These are phyloP conservation scores for Neoseiulus cucumeris DNA, from an alignment of 1,140 invertebrate genomes.

Conservation along the genomic window DNA sequence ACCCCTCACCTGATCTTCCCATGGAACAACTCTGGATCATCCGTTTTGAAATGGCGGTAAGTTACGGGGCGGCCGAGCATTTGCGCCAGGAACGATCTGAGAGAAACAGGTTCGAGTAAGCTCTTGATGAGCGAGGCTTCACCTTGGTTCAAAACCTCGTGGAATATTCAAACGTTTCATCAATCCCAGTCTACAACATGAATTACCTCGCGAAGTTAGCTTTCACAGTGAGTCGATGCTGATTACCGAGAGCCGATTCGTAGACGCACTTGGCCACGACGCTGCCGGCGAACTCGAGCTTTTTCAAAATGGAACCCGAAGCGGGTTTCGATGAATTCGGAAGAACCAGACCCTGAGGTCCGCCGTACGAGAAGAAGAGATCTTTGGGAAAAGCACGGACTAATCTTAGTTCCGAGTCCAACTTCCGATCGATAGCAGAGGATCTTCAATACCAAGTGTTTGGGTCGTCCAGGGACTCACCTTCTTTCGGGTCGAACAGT, in stretches of 20 bases:
- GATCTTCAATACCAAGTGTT: too few relatives aligned
- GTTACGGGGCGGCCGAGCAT: constrained; percentile 75
- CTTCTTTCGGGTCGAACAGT: constrained; percentile 48
- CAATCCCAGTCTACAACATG: too few relatives aligned
- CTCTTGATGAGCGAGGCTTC: too few relatives aligned
- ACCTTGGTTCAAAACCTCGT: too few relatives aligned
- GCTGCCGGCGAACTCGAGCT: constrained; percentile 81
- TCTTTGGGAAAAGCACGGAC: neutral
- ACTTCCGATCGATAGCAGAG: too few relatives aligned
- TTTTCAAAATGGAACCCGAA: constrained; percentile 36
- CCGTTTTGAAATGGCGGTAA: constrained; percentile 90
- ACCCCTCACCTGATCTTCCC: constrained; percentile 47
- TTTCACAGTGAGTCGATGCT: constrained; percentile 65
- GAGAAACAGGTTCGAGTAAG: neutral
- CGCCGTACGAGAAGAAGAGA: constrained; percentile 15
- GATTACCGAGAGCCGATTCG: constrained; percentile 66
- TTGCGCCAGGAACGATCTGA: constrained; percentile 65
- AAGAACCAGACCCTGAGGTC: neutral
- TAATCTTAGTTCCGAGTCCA: too few relatives aligned
- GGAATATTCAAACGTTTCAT: too few relatives aligned
- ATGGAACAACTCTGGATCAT: constrained; percentile 76
- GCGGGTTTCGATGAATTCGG: neutral
- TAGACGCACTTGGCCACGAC: constrained; percentile 83
- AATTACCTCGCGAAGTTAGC: constrained; percentile 53
- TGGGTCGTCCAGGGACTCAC: neutral